Evolutionary conservation across 2,113 vertebrate genomes (phyloP).

Genomic region (Corythornis vintsioides): DNA sequence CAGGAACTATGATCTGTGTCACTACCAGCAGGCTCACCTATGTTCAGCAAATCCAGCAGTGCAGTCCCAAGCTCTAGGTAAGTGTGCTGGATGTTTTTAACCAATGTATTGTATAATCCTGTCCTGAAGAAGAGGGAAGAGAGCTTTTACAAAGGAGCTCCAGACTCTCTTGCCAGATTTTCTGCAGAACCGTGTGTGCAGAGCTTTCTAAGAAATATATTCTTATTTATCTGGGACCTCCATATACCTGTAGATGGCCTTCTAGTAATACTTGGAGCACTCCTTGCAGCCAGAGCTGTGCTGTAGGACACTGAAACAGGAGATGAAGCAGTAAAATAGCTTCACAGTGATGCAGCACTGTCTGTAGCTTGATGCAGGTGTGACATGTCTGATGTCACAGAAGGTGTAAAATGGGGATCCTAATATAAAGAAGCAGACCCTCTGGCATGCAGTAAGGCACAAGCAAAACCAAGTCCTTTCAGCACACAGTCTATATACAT

Average conservation of each 20-base stretch:
- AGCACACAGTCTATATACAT: background rate
- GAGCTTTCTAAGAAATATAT: background rate
- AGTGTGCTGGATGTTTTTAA: background rate
- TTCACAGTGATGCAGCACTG: constrained; percentile 18
- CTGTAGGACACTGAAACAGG: background rate
- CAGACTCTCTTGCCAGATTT: background rate
- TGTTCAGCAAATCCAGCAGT: background rate
- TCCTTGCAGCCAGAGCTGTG: background rate
- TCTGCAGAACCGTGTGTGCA: background rate
- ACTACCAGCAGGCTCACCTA: background rate
- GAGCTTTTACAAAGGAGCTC: background rate
- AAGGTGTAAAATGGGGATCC: background rate
- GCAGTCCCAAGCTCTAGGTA: background rate
- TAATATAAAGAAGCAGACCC: background rate
- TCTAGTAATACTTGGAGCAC: background rate
- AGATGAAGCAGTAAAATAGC: background rate
- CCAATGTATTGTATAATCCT: background rate
- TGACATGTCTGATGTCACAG: background rate
- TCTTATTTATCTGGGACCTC: background rate
- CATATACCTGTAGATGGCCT: background rate
- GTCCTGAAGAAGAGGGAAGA: background rate
- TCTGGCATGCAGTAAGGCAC: constrained; percentile 42
- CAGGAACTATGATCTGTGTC: background rate
- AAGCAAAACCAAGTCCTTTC: background rate
- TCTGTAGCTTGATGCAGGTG: background rate